Evolutionary conservation across 2,113 vertebrate species (phyloP), one percentile per base, ranked within the genome.

Genomic region (Pontoporia blainvillei): DNA sequence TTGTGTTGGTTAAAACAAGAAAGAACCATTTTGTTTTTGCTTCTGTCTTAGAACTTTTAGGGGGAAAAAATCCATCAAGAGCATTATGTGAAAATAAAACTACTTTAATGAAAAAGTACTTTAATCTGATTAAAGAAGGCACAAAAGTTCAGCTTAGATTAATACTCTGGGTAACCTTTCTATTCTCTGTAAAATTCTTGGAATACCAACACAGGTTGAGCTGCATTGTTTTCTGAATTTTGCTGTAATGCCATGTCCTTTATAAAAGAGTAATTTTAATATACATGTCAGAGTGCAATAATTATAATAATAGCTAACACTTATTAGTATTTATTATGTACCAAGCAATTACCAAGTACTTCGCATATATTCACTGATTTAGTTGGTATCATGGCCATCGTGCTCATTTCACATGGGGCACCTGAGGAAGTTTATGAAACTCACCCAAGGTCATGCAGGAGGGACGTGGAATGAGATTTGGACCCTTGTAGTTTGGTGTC

Each of bases 131-230:
- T 95, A 62, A 90, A 81, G 46, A 90, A 84, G 64, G 71, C 67
- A 94, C 49, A 93, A 76, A 97, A 96, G 54, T 2, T 82, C 86
- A 83, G 61, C 46, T 88, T 69, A 52, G 46, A 36, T 89, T 75
- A 92, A 93, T 62, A 49, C 27, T 3, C 66, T 29, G 61, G 3
- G 23, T 89, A 95, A 72, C 89, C 54, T 97, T 91, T 81, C 41
- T 61, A 44, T 64, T 87, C 18, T 39, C 83, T 96, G 34, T 67
- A 71, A 97, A 97, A 98, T 96, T 97, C 97, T 94, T 34, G 67
- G 90, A 94, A 97, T 96, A 25, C 66, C 59, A 57, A 5, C 64
- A 61, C 64, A 64, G 75, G 10, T 20, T 36, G 20, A 71, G 27
- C 5, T 52, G 61, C n/a, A 86, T 96, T 62, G 31, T 0, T 72